These are phyloP conservation scores for Anoplolepis gracilipes DNA, from an alignment of 1,140 invertebrate species.

Conservation along the genomic window DNA sequence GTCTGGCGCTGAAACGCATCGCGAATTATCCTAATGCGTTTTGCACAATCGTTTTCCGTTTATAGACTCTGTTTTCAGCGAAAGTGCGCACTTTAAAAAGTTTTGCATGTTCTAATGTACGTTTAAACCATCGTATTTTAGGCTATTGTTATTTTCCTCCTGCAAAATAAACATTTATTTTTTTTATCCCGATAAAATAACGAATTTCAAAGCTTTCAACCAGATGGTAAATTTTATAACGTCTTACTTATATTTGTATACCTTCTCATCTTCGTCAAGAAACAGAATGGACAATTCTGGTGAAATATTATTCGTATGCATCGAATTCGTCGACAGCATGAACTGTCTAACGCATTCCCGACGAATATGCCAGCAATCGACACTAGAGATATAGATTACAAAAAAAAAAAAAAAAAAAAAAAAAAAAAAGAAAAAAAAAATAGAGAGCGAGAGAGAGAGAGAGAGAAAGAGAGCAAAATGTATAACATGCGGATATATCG, in stretches of 20 bases:
- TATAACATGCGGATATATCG: conserved; percentile 53
- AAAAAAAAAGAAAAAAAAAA: too few relatives aligned
- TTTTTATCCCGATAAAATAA: neutral
- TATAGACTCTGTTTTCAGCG: neutral
- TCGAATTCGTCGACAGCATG: conserved; percentile 46
- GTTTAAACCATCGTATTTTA: neutral
- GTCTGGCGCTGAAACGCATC: neutral
- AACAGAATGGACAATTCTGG: neutral
- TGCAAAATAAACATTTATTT: too few relatives aligned
- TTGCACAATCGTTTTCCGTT: neutral
- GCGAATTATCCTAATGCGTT: conserved; percentile 10
- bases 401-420: conserved; percentile 20
- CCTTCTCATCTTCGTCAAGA: conserved; percentile 6
- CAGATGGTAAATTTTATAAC: neutral
- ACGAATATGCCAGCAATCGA: conserved; percentile 56
- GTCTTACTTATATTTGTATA: neutral
- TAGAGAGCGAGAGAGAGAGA: conserved; percentile 18
- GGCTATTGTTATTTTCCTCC: neutral
- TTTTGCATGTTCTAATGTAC: neutral
- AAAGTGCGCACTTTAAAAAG: conserved; percentile 1
- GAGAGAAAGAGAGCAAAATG: conserved; percentile 30
- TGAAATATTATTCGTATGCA: conserved; percentile 22
- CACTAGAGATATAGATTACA: conserved; percentile 51
- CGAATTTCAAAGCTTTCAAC: neutral
- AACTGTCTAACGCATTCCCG: conserved; percentile 47